Evolutionary conservation across 2,888 invertebrate species (phyloP).

Genomic region (Acholoe squamosa): DNA sequence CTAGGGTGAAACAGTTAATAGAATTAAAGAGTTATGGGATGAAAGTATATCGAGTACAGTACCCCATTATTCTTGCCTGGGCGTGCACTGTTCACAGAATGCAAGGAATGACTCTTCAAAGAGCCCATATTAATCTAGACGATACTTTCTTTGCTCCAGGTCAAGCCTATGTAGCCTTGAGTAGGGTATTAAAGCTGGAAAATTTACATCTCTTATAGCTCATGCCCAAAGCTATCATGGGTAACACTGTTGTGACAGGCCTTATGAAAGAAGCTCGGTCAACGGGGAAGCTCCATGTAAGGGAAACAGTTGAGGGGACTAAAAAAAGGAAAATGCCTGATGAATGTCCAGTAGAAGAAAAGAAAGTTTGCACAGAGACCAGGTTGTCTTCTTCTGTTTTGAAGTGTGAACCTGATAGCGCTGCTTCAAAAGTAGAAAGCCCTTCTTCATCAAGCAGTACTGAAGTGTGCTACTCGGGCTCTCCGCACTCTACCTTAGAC

Average conservation of each 20-base stretch:
- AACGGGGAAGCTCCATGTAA: not conserved
- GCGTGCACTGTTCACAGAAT: conserved; percentile 17
- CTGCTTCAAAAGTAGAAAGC: not conserved
- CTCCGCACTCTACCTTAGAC: not conserved
- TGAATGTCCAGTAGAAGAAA: too few species aligned
- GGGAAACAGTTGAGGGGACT: not conserved
- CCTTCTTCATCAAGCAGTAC: not conserved
- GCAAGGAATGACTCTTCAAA: conserved; percentile 5
- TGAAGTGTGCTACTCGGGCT: not conserved
- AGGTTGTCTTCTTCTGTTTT: not conserved
- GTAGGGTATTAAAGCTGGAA: not conserved
- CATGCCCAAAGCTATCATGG: not conserved
- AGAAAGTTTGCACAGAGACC: not conserved
- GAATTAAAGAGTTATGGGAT: not conserved
- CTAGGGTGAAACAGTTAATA: not conserved
- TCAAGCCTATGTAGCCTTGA: not conserved
- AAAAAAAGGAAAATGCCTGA: not conserved
- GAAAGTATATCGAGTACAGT: not conserved
- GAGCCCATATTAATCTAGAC: not conserved
- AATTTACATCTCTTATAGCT: not conserved
- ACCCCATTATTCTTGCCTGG: not conserved
- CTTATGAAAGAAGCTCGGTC: not conserved
- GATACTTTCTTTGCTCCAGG: conserved; percentile 15
- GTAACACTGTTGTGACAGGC: not conserved
- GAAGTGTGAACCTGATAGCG: not conserved